A percentile compares a stretch with the other conserved stretches of the same genome.
Evolutionary conservation across 2,113 vertebrate genomes (phyloP).

Genomic region (Choloepus hoffmanni): DNA sequence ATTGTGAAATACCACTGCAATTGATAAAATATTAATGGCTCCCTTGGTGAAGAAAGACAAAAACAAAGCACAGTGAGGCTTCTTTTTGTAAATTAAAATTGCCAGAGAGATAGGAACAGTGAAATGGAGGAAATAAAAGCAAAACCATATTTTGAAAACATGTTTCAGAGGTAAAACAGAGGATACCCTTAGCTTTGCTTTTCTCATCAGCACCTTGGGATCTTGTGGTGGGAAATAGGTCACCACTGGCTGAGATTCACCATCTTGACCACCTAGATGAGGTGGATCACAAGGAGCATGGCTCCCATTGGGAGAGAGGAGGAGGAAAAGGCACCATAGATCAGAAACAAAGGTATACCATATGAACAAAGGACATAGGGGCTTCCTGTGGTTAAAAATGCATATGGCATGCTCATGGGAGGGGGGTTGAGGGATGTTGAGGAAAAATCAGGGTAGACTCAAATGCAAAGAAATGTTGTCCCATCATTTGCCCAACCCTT

Average conservation of each 20-base stretch:
- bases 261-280: neutral
- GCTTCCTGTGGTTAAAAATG: neutral
- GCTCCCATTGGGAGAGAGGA: neutral
- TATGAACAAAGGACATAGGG: neutral
- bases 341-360: neutral
- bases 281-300: fast-evolving
- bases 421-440: neutral
- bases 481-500: neutral
- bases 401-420: fast-evolving
- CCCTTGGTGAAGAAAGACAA: conserved; percentile 29
- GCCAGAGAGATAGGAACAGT: neutral
- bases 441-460: neutral
- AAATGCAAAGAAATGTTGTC: neutral
- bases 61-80: neutral
- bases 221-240: neutral
- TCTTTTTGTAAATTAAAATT: conserved; percentile 16
- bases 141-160: neutral
- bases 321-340: neutral
- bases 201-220: fast-evolving
- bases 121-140: neutral
- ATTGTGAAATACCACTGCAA: neutral
- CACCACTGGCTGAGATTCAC: neutral
- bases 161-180: neutral
- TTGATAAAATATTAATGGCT: conserved; percentile 61
- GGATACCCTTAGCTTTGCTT: neutral